Evolutionary conservation across 2,113 vertebrate species (phyloP).

Genomic region (Macquaria australasica): DNA sequence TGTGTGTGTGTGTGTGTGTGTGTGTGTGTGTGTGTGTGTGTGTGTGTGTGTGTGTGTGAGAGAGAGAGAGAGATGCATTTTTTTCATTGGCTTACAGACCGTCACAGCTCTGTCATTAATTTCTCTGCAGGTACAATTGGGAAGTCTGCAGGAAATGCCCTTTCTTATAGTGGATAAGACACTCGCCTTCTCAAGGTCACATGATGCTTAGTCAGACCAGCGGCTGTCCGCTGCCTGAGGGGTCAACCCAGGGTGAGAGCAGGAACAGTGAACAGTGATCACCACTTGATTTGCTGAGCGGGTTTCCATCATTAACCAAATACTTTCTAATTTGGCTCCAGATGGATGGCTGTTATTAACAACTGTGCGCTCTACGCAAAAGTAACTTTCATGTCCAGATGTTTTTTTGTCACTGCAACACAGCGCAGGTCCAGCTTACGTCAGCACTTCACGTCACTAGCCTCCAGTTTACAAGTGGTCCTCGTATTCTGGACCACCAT

Average conservation of each 20-base stretch:
- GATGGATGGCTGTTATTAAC: background rate
- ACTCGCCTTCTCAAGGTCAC: conserved; percentile 21
- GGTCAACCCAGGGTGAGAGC: background rate
- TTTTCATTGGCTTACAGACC: conserved; percentile 9
- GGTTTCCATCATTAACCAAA: background rate
- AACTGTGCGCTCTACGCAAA: background rate
- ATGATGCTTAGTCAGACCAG: conserved; percentile 14
- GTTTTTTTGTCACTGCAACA: background rate
- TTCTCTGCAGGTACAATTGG: conserved; percentile 11
- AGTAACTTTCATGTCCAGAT: background rate
- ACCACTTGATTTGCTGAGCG: conserved; percentile 10
- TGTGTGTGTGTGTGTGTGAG: background rate
- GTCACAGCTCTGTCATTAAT: conserved; percentile 6
- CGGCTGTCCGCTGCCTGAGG: background rate
- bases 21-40: background rate
- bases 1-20: background rate
- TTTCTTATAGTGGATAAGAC: conserved; percentile 11
- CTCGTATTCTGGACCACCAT: background rate
- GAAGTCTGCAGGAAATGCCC: conserved; percentile 21
- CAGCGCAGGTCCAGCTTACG: background rate
- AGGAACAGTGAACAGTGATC: conserved; percentile 10
- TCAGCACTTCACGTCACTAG: background rate
- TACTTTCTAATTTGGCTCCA: background rate
- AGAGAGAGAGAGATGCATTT: background rate
- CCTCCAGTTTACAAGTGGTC: conserved; percentile 2